These are phyloP conservation scores for Apis cerana DNA, from an alignment of 1,140 invertebrate species.

Conservation along the genomic window DNA sequence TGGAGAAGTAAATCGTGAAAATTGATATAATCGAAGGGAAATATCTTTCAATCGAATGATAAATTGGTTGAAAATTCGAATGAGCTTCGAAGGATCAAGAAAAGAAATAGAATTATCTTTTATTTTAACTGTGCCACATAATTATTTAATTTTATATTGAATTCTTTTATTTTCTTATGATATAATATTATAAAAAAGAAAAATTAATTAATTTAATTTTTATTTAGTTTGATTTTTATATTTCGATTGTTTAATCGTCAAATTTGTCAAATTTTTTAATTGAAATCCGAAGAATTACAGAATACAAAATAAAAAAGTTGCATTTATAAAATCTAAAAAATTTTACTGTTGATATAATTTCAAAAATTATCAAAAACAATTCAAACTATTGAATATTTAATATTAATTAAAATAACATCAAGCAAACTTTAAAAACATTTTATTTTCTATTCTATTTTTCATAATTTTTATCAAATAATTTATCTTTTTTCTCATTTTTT, in stretches of 20 bases:
- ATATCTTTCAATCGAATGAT: no score
- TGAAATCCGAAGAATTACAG: not conserved
- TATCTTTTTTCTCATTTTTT: not conserved
- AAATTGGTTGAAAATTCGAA: no score
- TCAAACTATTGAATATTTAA: not conserved
- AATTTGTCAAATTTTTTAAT: not conserved
- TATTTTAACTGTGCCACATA: not conserved
- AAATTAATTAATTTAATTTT: no score
- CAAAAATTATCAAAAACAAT: not conserved
- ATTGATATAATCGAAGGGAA: not conserved
- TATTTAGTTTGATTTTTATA: not conserved
- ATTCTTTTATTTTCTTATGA: not conserved
- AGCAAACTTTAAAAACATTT: not conserved
- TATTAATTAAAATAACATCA: not conserved
- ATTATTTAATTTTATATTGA: not conserved
- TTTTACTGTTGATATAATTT: not conserved
- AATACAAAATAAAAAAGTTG: not conserved
- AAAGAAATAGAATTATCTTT: not conserved
- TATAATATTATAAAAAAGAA: not conserved
- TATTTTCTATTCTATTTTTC: rapidly evolving
- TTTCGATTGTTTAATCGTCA: not conserved
- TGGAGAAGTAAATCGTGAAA: not conserved
- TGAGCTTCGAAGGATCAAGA: not conserved
- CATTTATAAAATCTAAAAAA: not conserved
- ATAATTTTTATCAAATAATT: not conserved